These are phyloP conservation scores for Chrosomus eos DNA, from an alignment of 2,797 vertebrate genomes.

Conservation along the genomic window DNA sequence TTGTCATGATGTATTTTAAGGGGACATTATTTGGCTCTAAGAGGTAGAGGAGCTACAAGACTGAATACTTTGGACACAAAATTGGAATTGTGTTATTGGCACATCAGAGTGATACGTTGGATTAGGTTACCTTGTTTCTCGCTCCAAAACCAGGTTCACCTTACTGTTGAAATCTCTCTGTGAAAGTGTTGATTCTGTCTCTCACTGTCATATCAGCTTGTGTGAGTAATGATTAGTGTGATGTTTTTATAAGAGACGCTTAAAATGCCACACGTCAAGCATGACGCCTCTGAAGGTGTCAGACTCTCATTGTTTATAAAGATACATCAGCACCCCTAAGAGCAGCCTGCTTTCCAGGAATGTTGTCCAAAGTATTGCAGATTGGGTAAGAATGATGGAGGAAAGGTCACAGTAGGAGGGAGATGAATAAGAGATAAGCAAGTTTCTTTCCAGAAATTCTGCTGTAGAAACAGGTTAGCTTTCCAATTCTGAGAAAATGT, in stretches of 20 bases:
- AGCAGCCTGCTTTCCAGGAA: constrained; percentile 54
- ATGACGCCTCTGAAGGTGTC: constrained; percentile 48
- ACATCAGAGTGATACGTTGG: constrained; percentile 63
- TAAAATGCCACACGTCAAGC: constrained; percentile 58
- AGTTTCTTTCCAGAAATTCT: constrained; percentile 52
- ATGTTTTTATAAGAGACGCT: constrained; percentile 62
- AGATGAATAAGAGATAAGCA: constrained; percentile 53
- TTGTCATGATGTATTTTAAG: too few relatives aligned
- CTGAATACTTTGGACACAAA: constrained; percentile 72
- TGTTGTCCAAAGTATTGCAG: constrained; percentile 46
- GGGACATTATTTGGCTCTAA: constrained; percentile 57
- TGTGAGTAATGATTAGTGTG: constrained; percentile 52
- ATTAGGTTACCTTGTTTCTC: constrained; percentile 68
- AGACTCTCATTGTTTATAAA: constrained; percentile 52
- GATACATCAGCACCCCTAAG: constrained; percentile 41
- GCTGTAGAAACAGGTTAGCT: constrained; percentile 17
- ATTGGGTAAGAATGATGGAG: constrained; percentile 57
- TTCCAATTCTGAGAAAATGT: constrained; percentile 37
- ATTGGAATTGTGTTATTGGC: constrained; percentile 70
- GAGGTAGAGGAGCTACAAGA: constrained; percentile 42
- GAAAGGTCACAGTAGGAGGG: constrained; percentile 54
- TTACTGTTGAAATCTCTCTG: constrained; percentile 54
- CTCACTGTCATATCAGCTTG: constrained; percentile 64
- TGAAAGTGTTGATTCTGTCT: constrained; percentile 64
- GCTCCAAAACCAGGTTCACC: constrained; percentile 59